Conservation (phyloP, 2,113 vertebrate genomes). For the Forbesichthys agassizii region DNA sequence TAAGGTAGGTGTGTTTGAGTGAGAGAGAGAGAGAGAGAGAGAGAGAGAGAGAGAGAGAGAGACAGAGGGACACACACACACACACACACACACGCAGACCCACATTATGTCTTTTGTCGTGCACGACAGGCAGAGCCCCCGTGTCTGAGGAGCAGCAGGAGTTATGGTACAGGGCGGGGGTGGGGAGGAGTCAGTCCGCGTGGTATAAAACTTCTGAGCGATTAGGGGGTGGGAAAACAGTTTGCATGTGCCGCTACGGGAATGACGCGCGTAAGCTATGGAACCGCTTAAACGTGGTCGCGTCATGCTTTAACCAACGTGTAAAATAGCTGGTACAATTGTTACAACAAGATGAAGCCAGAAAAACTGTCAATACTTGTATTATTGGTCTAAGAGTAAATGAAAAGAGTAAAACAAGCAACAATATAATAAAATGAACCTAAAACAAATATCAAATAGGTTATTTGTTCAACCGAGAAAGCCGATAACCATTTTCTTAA, state of each 20-base stretch:
- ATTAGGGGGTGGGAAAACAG: background rate
- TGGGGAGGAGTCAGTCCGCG: background rate
- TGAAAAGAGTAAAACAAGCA: background rate
- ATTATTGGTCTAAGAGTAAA: background rate
- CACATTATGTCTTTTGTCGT: background rate
- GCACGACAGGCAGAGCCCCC: background rate
- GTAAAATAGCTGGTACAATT: background rate
- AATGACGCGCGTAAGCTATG: no score
- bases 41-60: slow-evolving; percentile 2
- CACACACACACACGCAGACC: background rate
- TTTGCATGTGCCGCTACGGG: background rate
- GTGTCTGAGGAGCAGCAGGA: background rate
- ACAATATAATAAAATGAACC: background rate
- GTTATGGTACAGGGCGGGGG: slow-evolving; percentile 3
- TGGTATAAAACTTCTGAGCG: background rate
- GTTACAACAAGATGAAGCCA: background rate
- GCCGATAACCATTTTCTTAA: background rate
- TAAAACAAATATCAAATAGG: background rate
- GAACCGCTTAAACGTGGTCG: background rate
- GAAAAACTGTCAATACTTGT: background rate
- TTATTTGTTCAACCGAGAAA: background rate
- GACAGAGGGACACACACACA: background rate
- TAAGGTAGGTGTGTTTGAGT: no score
- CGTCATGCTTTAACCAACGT: background rate
- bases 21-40: background rate